Evolutionary conservation across 2,113 vertebrate species (phyloP).

Genomic region (Numida meleagris): DNA sequence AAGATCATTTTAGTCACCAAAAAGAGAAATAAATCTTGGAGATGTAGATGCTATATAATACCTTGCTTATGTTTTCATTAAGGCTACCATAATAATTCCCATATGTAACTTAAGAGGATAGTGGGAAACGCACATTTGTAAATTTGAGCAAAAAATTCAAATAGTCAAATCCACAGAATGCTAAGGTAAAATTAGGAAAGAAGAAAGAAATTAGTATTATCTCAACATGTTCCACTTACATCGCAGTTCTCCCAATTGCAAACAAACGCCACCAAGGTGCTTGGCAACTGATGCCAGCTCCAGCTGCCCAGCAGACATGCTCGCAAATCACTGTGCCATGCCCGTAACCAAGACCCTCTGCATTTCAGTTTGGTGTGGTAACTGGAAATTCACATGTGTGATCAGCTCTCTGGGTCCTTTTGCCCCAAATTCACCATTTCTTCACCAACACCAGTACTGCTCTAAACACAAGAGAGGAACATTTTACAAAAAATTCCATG

Average conservation of each 20-base stretch:
- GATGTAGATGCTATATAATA: neutral
- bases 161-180: neutral
- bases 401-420: slow-evolving; percentile 73
- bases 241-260: slow-evolving; percentile 83
- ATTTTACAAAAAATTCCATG: neutral
- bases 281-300: slow-evolving; percentile 75
- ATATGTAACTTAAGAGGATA: neutral
- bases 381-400: slow-evolving; percentile 73
- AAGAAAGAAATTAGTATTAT: neutral
- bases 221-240: slow-evolving; percentile 41
- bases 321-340: slow-evolving; percentile 68
- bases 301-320: slow-evolving; percentile 70
- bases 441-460: slow-evolving; percentile 75
- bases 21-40: neutral
- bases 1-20: neutral
- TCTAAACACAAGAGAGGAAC: slow-evolving; percentile 38
- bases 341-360: slow-evolving; percentile 65
- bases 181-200: neutral
- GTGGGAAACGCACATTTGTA: neutral
- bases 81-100: neutral
- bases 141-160: too few species aligned
- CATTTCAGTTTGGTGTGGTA: slow-evolving; percentile 80
- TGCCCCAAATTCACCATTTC: slow-evolving; percentile 75
- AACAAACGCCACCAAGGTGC: slow-evolving; percentile 65
- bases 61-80: neutral